Base-by-base conservation (phyloP, 2,113 vertebrate species). In the Gambusia affinis region DNA sequence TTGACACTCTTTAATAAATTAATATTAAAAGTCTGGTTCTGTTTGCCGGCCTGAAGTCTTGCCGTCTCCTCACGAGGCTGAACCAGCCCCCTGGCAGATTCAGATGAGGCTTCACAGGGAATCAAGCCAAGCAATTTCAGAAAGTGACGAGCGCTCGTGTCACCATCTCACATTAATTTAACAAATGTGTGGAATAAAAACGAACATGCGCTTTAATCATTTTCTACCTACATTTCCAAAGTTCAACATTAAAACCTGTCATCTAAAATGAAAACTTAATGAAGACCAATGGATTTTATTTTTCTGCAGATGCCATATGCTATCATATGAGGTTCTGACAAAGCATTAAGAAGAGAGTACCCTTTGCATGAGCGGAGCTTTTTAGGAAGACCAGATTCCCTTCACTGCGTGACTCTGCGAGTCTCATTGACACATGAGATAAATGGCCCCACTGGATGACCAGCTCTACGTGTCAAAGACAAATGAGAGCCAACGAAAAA, bases 401-500 rank as follows among this genome's bases (percentile, higher is more conserved):
- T 57, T n/a, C 85, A 66, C 87, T 73, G 71, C 75, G 35, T 63
- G 78, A 88, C 83, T 76, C 33, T 54, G 71, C 82, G 74, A 72
- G 76, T 90, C 85, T 72, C 66, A 12, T 69, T 90, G 92, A 94
- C 92, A 91, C 1, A 30, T 22, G 70, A 92, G 93, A 94, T 91
- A 85, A 87, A 94, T 93, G 88, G 75, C 54, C 63, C 76, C 6
- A 71, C 70, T 60, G 85, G 73, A 69, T 22, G 80, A 81, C 84
- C 84, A 70, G 80, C 66, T 74, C 81, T 22, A 79, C 76, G 60
- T 88, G 89, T 89, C 91, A 86, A 81, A 94, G 92, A 94, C 89
- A 93, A 93, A 94, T 87, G 91, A 93, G 90, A 75, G 83, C 69
- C 86, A 81, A 88, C 91, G 90, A 90, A 91, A 90, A 88, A 83